Conservation (phyloP, 2,113 vertebrate species). For the Rhinoptilus africanus region DNA sequence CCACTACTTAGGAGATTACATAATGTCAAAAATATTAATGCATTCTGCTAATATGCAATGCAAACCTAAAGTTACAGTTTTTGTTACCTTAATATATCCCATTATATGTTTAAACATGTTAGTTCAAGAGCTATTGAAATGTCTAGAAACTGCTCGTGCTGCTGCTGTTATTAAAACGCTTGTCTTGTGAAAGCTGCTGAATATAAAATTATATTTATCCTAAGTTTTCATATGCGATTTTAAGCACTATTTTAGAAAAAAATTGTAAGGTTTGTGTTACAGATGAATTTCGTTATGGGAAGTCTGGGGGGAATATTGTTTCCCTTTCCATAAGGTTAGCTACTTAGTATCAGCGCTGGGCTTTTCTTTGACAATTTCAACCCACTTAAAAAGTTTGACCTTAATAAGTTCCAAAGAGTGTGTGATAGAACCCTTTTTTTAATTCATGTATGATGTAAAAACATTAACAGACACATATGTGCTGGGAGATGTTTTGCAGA, state of each 20-base stretch:
- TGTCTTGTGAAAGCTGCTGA: background rate
- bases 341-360: background rate
- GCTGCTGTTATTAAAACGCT: background rate
- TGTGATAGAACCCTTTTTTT: background rate
- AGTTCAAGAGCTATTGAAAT: background rate
- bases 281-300: background rate
- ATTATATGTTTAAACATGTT: background rate
- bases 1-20: background rate
- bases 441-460: background rate
- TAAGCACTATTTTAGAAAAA: background rate
- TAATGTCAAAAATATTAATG: background rate
- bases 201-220: background rate
- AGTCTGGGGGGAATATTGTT: background rate
- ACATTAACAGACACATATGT: background rate
- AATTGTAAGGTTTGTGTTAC: background rate
- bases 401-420: background rate
- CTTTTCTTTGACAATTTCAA: background rate
- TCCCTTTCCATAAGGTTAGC: background rate
- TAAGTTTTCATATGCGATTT: background rate
- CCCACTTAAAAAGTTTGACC: background rate
- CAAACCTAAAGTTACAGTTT: background rate
- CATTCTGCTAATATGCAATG: background rate
- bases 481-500: background rate
- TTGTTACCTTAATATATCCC: background rate
- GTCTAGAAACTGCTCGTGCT: background rate